These are phyloP conservation scores for Troglohyphantes excavatus DNA, from an alignment of 2,888 invertebrate species.

Conservation along the genomic window DNA sequence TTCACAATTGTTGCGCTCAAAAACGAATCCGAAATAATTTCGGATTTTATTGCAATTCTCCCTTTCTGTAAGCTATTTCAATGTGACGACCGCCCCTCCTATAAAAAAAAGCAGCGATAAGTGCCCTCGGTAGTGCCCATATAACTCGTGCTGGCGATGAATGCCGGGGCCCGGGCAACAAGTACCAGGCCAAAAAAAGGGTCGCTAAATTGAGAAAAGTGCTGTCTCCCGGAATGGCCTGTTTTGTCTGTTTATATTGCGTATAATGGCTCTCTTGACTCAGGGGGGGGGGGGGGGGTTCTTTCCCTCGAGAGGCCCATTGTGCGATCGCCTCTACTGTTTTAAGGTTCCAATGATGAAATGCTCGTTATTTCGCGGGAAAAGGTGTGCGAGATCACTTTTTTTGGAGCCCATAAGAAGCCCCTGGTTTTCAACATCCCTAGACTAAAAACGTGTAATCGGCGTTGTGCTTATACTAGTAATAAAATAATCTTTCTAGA, in stretches of 20 bases:
- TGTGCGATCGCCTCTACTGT: not conserved
- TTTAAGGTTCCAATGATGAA: not conserved
- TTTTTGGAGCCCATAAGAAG: not conserved
- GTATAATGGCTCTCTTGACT: slow-evolving; percentile 35
- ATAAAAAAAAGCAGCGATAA: slow-evolving; percentile 38
- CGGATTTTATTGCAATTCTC: no score
- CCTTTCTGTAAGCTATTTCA: no score
- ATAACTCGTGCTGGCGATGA: slow-evolving; percentile 30
- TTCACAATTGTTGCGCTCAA: no score
- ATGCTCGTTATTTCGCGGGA: not conserved
- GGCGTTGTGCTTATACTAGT: no score
- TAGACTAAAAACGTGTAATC: no score
- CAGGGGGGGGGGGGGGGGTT: no score
- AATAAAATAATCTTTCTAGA: no score
- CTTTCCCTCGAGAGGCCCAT: slow-evolving; percentile 1
- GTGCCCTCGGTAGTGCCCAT: slow-evolving; percentile 30
- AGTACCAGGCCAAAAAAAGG: slow-evolving; percentile 41
- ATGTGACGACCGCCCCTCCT: not conserved
- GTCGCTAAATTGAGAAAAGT: slow-evolving; percentile 64
- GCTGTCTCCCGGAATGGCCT: slow-evolving; percentile 57
- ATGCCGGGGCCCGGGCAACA: slow-evolving; percentile 13
- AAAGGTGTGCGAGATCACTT: not conserved
- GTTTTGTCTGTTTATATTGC: slow-evolving; percentile 71
- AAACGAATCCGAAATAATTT: no score
- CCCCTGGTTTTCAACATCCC: no score